These are phyloP conservation scores for Ennomos quercinarius DNA, from an alignment of 2,888 invertebrate species.

Conservation along the genomic window DNA sequence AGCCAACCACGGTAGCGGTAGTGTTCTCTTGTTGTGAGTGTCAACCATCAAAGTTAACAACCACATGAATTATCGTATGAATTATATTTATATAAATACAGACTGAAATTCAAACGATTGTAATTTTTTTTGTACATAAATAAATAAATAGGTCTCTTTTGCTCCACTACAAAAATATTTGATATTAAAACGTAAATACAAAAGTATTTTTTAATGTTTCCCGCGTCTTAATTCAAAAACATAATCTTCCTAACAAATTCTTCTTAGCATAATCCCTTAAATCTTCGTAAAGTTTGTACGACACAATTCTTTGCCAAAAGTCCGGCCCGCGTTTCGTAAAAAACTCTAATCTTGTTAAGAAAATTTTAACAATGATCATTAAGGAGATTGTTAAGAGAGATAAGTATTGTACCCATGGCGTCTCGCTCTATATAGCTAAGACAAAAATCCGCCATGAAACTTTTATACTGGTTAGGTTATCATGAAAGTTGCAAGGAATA, in stretches of 20 bases:
- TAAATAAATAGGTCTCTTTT: no score
- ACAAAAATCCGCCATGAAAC: background rate
- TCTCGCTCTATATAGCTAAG: slow-evolving; percentile 4
- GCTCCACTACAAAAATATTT: no score
- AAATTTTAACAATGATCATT: slow-evolving; percentile 37
- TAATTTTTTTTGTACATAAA: no score
- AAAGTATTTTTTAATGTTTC: slow-evolving; percentile 13
- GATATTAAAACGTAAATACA: background rate
- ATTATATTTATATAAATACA: no score
- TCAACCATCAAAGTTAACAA: no score
- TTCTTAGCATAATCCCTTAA: slow-evolving; percentile 22
- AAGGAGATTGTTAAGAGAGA: slow-evolving; percentile 29
- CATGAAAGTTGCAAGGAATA: background rate
- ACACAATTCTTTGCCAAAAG: slow-evolving; percentile 25
- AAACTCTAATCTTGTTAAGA: slow-evolving; percentile 37
- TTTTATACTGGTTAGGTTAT: background rate
- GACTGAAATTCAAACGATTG: no score
- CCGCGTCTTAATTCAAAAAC: slow-evolving; percentile 18
- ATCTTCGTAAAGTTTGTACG: slow-evolving; percentile 21
- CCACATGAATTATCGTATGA: no score
- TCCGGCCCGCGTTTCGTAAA: slow-evolving; percentile 17
- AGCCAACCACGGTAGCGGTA: no score
- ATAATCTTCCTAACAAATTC: slow-evolving; percentile 22
- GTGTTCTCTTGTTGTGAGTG: no score
- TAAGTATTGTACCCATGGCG: slow-evolving; percentile 23